Evolutionary conservation across 2,113 vertebrate species (phyloP).

Genomic region (Oryctolagus cuniculus): DNA sequence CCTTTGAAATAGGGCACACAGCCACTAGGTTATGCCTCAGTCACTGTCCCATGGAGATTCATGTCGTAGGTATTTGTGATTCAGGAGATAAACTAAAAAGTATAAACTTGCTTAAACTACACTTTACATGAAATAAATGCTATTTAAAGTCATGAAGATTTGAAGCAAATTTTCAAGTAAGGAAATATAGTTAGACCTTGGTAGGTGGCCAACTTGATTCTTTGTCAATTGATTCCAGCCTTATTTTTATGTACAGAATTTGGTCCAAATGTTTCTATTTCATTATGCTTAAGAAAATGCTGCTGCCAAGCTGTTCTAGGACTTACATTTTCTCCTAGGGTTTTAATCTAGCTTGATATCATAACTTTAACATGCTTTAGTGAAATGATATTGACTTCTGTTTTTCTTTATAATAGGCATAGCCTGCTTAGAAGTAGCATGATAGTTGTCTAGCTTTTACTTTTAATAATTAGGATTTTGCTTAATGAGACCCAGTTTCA

Average conservation of each 20-base stretch:
- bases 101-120: neutral
- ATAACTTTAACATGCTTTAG: constrained; percentile 47
- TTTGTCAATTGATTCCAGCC: neutral
- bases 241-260: constrained; percentile 46
- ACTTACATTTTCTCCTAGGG: constrained; percentile 2
- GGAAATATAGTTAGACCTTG: constrained; percentile 32
- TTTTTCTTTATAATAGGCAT: neutral
- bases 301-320: neutral
- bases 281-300: constrained; percentile 28
- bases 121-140: constrained; percentile 41
- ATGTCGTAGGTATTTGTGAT: neutral
- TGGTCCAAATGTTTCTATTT: constrained; percentile 39
- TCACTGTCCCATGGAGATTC: neutral
- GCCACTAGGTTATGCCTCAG: neutral
- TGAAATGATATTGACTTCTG: neutral
- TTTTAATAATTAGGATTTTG: constrained; percentile 39
- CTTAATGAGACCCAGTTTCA: constrained; percentile 36
- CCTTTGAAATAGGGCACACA: neutral
- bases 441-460: neutral
- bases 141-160: neutral
- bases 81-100: neutral
- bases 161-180: constrained; percentile 53
- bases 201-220: neutral
- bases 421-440: constrained; percentile 12
- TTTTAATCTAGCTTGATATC: constrained; percentile 12